Percentiles rank a stretch among this genome's conserved stretches.
phyloP scores from a whole-genome alignment of 2,888 invertebrate genomes.

The Uropetala carovei region DNA sequence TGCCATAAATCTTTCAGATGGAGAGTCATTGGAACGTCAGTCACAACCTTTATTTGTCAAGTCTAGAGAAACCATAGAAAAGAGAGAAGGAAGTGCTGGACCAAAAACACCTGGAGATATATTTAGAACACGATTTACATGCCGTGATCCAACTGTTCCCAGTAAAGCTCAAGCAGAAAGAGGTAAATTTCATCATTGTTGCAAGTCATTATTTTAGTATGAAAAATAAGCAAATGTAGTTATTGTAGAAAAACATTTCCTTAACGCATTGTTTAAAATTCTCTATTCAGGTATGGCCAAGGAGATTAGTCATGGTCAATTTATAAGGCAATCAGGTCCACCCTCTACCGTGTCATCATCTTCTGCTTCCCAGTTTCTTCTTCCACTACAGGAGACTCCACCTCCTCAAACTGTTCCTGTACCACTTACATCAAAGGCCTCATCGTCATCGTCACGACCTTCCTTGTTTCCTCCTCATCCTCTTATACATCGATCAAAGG shows the following conservation, averaged over 20 bases:
- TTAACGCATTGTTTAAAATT: too few species aligned
- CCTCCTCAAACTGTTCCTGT: not conserved
- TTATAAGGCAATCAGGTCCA: not conserved
- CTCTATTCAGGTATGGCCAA: not conserved
- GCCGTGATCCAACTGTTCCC: slow-evolving; percentile 43
- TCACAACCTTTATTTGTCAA: not conserved
- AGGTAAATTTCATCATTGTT: too few species aligned
- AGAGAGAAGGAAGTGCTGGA: not conserved
- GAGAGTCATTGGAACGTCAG: not conserved
- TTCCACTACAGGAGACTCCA: not conserved
- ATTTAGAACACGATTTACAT: slow-evolving; percentile 39
- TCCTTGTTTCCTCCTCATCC: slow-evolving; percentile 47
- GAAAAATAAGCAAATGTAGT: too few species aligned
- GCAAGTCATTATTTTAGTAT: too few species aligned
- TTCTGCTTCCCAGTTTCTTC: slow-evolving; percentile 29
- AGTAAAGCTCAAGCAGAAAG: not conserved
- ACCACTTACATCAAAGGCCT: slow-evolving; percentile 35
- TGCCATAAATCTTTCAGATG: too few species aligned
- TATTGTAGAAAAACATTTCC: too few species aligned
- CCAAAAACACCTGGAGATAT: slow-evolving; percentile 20
- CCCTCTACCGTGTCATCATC: slow-evolving; percentile 22
- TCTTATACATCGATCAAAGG: slow-evolving; percentile 44
- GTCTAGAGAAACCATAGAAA: not conserved
- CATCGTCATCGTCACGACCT: slow-evolving; percentile 38
- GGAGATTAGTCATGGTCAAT: not conserved